Evolutionary conservation across 2,888 invertebrate species (phyloP), one percentile per base, ranked within the genome.

Genomic region (Pseudoips prasinana): DNA sequence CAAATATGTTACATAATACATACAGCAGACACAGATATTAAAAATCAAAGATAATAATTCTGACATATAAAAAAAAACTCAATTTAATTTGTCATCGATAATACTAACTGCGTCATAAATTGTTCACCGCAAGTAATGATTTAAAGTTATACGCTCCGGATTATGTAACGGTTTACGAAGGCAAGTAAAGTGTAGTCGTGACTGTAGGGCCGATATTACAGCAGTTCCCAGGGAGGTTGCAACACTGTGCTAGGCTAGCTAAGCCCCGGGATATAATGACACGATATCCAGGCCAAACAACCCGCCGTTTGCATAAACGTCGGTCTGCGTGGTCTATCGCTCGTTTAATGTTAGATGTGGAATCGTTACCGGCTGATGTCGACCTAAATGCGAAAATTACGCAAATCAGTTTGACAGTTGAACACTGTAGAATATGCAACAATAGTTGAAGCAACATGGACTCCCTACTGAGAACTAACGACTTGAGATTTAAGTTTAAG

Each of bases 281-380:
- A 71, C 73, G 56, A 48, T 54, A 71, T 66, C 68, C 64, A 64
- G 67, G 66, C 72, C 67, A 72, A 74, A 74, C 68, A 64, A 64
- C 53, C 60, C 61, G 73, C 73, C 70, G 75, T 82, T 84, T 77
- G 73, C 78, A 80, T 80, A 76, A 78, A 76, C 70, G 56, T 54
- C 46, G 70, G 60, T 44, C 41, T 41, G 46, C 45, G 43, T 51
- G 56, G 46, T 69, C 77, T 74, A 79, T 77, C 76, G 82, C 73
- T 81, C 68, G 65, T 66, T 73, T 69, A 74, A 78, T 47, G 22
- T 37, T 45, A 42, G 50, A 43, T 40, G 36, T 51, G 29, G 43
- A 47, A 32, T 57, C 65, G 55, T 56, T 54, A 44, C 44, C 39
- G 47, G 43, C 47, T 47, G 56, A 64, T 64, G 68, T 57, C 58